A percentile compares a stretch with the other conserved stretches of the same genome.
phyloP scores from a whole-genome alignment of 1,140 invertebrate species.

The Meloidogyne chitwoodi region DNA sequence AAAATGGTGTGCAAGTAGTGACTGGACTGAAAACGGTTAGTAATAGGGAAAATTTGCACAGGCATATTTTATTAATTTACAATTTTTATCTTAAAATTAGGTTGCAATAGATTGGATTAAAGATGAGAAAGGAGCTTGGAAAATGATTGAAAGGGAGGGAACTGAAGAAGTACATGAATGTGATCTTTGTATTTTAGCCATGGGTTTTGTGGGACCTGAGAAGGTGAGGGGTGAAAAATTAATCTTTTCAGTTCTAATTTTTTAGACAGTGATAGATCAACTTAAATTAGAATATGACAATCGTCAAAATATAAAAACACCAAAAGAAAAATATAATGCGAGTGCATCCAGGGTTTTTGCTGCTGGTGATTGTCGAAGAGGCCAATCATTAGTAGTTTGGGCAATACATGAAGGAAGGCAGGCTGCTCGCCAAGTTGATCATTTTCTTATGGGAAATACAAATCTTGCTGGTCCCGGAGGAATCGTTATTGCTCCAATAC shows the following conservation, averaged over 20 bases:
- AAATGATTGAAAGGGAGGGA: constrained; percentile 81
- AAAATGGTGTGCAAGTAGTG: constrained; percentile 63
- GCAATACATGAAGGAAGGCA: constrained; percentile 94
- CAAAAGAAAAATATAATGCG: constrained; percentile 74
- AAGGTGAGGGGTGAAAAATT: constrained; percentile 62
- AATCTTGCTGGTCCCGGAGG: constrained; percentile 72
- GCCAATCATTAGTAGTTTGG: constrained; percentile 96
- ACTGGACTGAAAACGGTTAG: constrained; percentile 76
- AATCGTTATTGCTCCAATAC: constrained; percentile 35
- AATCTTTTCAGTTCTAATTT: neutral
- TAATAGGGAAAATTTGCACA: too few species aligned
- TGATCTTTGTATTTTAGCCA: constrained; percentile 87
- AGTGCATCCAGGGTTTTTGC: constrained; percentile 83
- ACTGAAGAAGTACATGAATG: constrained; percentile 73
- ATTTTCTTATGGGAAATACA: constrained; percentile 73
- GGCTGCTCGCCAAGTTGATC: constrained; percentile 86
- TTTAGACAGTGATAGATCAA: constrained; percentile 72
- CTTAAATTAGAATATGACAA: constrained; percentile 79
- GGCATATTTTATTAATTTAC: too few species aligned
- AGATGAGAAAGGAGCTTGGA: constrained; percentile 84
- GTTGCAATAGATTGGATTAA: constrained; percentile 85
- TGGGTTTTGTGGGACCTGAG: constrained; percentile 97
- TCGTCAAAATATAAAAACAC: constrained; percentile 85
- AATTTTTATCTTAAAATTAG: too few species aligned
- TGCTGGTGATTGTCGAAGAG: constrained; percentile 92